Evolutionary conservation across 2,797 vertebrate genomes (phyloP).

Genomic region (Buphagus erythrorhynchus): DNA sequence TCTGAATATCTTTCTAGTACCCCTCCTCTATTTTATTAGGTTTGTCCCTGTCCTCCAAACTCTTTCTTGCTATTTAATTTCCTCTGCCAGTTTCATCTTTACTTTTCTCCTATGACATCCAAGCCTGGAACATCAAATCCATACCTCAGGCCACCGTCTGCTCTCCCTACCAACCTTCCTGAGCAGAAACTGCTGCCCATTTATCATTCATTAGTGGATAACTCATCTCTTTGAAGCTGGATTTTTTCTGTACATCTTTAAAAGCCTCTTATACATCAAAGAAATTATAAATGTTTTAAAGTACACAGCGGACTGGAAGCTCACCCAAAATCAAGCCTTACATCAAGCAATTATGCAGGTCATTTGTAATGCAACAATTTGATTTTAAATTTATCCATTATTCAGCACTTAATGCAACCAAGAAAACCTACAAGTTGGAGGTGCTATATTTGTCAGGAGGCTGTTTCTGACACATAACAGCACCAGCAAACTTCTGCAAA

Average conservation of each 20-base stretch:
- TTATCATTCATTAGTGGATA: not conserved
- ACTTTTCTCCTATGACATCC: not conserved
- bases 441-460: not conserved
- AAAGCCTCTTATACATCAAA: conserved; percentile 13
- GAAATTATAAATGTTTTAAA: conserved; percentile 14
- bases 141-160: not conserved
- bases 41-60: not conserved
- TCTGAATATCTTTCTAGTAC: not conserved
- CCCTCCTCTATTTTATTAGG: not conserved
- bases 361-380: not conserved
- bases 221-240: not conserved
- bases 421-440: not conserved
- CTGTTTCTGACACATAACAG: not conserved
- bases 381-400: conserved; percentile 23
- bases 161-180: not conserved
- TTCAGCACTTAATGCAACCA: conserved; percentile 5
- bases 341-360: not conserved
- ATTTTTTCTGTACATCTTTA: not conserved
- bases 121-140: not conserved
- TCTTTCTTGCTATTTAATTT: not conserved
- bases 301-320: conserved; percentile 24
- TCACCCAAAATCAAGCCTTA: not conserved
- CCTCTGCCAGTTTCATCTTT: not conserved
- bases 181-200: not conserved
- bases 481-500: not conserved